Evolutionary conservation across 2,113 vertebrate genomes (phyloP).

Genomic region (Lophotis ruficrista): DNA sequence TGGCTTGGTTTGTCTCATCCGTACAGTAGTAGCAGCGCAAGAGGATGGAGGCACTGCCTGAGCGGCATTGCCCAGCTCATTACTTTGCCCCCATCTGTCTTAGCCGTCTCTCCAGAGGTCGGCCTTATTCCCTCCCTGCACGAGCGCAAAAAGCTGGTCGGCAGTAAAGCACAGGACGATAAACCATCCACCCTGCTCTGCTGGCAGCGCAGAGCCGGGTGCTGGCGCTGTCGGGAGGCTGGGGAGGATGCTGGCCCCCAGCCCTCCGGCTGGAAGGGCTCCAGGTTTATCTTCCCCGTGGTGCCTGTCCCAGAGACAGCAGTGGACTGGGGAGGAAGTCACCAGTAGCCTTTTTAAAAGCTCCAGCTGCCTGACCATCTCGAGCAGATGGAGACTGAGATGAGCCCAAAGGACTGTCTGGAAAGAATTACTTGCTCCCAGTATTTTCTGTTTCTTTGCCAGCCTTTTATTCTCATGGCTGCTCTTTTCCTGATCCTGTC

Average conservation of each 20-base stretch:
- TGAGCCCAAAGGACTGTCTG: conserved; percentile 19
- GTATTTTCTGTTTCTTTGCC: conserved; percentile 43
- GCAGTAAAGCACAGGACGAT: not conserved
- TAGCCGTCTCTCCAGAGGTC: not conserved
- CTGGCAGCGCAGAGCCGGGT: not conserved
- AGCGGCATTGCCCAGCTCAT: not conserved
- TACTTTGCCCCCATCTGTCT: not conserved
- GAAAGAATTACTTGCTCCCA: conserved; percentile 40
- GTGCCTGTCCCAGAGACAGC: not conserved
- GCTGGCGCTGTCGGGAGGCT: not conserved
- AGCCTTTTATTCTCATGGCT: conserved; percentile 39
- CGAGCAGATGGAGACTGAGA: not conserved
- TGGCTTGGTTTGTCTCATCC: not conserved
- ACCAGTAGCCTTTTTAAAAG: not conserved
- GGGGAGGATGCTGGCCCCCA: not conserved
- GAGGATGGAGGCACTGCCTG: not conserved
- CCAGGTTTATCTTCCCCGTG: not conserved
- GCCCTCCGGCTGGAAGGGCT: not conserved
- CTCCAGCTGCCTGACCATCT: conserved; percentile 24
- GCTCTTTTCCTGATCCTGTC: conserved; percentile 19
- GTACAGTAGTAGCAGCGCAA: not conserved
- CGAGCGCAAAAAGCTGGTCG: accelerated
- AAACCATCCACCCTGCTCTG: not conserved
- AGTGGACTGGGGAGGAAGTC: not conserved
- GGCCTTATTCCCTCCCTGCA: accelerated